Percentiles rank a stretch among this genome's conserved stretches.
phyloP scores from a whole-genome alignment of 2,113 vertebrate genomes.

The Paramormyrops kingsleyae region DNA sequence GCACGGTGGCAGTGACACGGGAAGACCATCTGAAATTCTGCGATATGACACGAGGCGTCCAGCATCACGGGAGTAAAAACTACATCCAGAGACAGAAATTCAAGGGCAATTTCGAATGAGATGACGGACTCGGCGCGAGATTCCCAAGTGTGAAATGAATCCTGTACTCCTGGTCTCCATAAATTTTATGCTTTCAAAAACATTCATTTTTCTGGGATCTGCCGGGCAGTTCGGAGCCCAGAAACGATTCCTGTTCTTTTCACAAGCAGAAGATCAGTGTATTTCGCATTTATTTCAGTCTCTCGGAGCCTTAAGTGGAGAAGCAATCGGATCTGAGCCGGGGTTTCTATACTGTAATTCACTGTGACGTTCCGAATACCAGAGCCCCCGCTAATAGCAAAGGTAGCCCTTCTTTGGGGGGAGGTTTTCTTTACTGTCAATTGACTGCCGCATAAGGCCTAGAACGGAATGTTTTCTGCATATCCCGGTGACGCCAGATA shows the following conservation, averaged over 20 bases:
- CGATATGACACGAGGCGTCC: background rate
- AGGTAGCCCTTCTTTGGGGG: background rate
- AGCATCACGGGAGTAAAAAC: background rate
- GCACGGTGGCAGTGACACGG: background rate
- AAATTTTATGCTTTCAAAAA: background rate
- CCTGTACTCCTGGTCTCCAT: background rate
- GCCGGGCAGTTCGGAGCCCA: background rate
- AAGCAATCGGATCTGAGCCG: background rate
- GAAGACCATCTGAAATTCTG: background rate
- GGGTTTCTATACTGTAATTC: background rate
- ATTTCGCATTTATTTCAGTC: background rate
- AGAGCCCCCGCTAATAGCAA: background rate
- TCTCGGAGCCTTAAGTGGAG: background rate
- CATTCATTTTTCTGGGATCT: constrained; percentile 9
- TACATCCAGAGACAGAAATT: background rate
- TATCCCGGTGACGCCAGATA: background rate
- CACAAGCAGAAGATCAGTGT: background rate
- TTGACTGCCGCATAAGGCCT: background rate
- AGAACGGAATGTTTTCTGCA: background rate
- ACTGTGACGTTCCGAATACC: background rate
- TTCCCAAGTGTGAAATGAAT: constrained; percentile 5
- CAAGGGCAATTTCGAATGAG: background rate
- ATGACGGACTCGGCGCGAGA: background rate
- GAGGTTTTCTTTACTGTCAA: background rate
- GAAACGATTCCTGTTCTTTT: background rate